Evolutionary conservation across 2,888 invertebrate species (phyloP).

Genomic region (Clistopyga incitator): DNA sequence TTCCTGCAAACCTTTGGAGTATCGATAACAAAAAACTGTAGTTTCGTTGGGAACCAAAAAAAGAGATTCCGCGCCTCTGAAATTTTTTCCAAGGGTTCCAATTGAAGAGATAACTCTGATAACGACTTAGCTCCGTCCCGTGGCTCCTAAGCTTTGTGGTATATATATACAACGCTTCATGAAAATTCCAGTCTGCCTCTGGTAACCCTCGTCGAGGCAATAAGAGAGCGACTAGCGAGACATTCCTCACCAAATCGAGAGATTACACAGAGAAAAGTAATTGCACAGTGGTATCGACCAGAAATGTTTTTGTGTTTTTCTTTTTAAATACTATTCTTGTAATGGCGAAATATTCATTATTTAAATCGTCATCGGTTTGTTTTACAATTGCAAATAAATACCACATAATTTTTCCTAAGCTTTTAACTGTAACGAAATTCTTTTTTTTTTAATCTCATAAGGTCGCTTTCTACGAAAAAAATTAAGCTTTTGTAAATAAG

Average conservation of each 20-base stretch:
- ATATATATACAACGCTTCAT: conserved; percentile 31
- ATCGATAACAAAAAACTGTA: not conserved
- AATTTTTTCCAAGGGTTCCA: not conserved
- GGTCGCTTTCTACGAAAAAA: too few relatives aligned
- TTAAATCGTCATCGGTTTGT: not conserved
- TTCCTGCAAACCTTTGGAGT: not conserved
- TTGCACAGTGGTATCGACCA: not conserved
- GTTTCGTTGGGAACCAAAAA: not conserved
- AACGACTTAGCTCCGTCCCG: not conserved
- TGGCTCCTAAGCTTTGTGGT: not conserved
- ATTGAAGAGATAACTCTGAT: not conserved
- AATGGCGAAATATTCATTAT: not conserved
- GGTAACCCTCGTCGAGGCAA: conserved; percentile 30
- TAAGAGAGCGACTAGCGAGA: conserved; percentile 13
- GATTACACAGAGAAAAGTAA: conserved; percentile 58
- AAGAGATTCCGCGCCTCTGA: not conserved
- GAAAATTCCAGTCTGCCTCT: conserved; percentile 48
- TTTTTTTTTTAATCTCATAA: too few relatives aligned
- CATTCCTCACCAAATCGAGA: conserved; percentile 41
- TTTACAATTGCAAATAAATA: too few relatives aligned
- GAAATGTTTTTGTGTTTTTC: conserved; percentile 13
- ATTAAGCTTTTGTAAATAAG: too few relatives aligned
- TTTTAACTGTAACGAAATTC: too few relatives aligned
- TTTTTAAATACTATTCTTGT: not conserved
- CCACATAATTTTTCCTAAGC: too few relatives aligned